A percentile compares a stretch with the other conserved stretches of the same genome.
phyloP scores from a whole-genome alignment of 2,888 invertebrate genomes.

The Homarus gammarus region DNA sequence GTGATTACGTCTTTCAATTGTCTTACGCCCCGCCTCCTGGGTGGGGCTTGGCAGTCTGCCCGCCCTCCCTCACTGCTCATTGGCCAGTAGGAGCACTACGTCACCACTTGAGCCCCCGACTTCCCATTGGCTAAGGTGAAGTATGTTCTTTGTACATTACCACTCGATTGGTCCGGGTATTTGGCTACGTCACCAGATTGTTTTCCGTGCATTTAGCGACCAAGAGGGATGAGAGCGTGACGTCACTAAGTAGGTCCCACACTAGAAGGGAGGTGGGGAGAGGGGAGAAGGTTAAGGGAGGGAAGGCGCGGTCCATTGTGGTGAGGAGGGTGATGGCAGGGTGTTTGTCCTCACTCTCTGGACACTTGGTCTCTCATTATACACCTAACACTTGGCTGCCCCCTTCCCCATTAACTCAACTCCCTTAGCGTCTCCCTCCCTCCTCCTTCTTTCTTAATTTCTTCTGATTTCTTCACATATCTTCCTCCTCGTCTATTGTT shows the following conservation, averaged over 20 bases:
- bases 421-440: background rate
- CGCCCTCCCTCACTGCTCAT: constrained; percentile 41
- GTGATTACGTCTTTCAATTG: constrained; percentile 62
- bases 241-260: constrained; percentile 42
- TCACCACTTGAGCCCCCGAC: constrained; percentile 37
- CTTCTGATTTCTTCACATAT: background rate
- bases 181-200: constrained; percentile 57
- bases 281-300: background rate
- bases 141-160: constrained; percentile 29
- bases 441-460: background rate
- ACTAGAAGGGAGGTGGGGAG: constrained; percentile 4
- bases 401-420: no score
- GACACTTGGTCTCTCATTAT: background rate
- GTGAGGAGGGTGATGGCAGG: background rate
- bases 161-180: constrained; percentile 12
- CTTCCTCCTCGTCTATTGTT: background rate
- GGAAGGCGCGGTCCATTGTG: background rate
- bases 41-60: constrained; percentile 43
- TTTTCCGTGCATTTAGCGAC: constrained; percentile 67
- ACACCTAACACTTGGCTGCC: background rate
- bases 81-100: constrained; percentile 21
- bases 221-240: constrained; percentile 55
- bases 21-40: constrained; percentile 52
- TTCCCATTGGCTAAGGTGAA: constrained; percentile 40
- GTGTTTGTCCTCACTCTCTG: background rate